Evolutionary conservation across 2,113 vertebrate genomes (phyloP), one percentile per base, ranked within the genome.

Genomic region (Silurus meridionalis): DNA sequence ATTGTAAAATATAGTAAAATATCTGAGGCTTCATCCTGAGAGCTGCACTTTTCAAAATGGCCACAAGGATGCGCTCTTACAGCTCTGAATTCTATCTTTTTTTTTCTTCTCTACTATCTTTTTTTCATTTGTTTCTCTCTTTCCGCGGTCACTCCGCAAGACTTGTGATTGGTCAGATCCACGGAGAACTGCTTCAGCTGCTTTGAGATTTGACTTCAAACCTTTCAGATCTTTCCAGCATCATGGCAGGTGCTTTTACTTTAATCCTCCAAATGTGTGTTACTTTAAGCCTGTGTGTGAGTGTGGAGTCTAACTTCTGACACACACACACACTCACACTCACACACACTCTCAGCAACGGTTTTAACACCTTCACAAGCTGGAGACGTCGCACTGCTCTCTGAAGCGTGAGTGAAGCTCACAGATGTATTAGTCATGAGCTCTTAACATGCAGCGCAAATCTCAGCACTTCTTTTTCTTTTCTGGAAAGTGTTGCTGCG

Each of bases 61-160:
- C 84, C 89, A 89, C 86, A 80, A 88, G 86, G 84, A 61, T 69
- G 77, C 46, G 63, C 84, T 81, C 28, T 50, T 78, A 25, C 48
- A 50, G 81, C 75, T 79, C 55, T 21, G n/a, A n/a, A 25, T 67
- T 11, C 17, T 67, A 52, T 66, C 13, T 64, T 8, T 46, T 87
- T 15, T 9, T 48, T 21, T 21, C 0, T 63, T 52, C 28, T 37
- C 21, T 66, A 28, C 48, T 28, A 9, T 58, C 53, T 67, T 21
- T 48, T 8, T 67, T 67, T 11, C 17, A 3, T 77, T 48, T 60
- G 10, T 75, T 75, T 60, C 78, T 52, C 5, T 83, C 81, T 46
- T 25, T 67, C 10, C 15, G 11, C 5, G 8, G 21, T 64, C 10
- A 23, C 9, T 64, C 3, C n/a, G 64, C 64, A 25, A 25, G n/a